A percentile compares a stretch with the other conserved stretches of the same genome.
Evolutionary conservation across 2,888 invertebrate genomes (phyloP).

Genomic region (Epsilonema sp.): DNA sequence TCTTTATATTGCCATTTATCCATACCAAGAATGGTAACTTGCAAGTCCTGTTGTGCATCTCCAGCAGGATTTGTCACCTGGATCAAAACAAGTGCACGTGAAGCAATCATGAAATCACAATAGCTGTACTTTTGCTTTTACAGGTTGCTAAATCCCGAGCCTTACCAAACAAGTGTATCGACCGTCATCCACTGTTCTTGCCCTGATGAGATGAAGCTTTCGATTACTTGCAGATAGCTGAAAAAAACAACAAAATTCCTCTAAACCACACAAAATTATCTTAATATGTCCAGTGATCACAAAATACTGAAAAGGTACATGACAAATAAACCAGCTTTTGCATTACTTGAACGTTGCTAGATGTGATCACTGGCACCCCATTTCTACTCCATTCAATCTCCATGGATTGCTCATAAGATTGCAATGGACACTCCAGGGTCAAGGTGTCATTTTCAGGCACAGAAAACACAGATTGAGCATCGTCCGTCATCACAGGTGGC

Average conservation of each 20-base stretch:
- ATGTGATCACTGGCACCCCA: conserved; percentile 14
- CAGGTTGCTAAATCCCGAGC: conserved; percentile 44
- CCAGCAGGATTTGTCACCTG: too few species aligned
- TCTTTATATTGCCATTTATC: too few species aligned
- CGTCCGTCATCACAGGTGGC: conserved; percentile 4
- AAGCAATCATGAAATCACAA: conserved; percentile 27
- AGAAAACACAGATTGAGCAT: too few species aligned
- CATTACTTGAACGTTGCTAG: conserved; percentile 11
- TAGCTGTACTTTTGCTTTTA: conserved; percentile 39
- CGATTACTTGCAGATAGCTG: conserved; percentile 17
- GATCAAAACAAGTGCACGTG: background rate
- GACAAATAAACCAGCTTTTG: too few species aligned
- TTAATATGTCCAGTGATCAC: too few species aligned
- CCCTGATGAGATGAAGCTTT: conserved; percentile 18
- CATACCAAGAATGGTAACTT: too few species aligned
- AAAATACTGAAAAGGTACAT: too few species aligned
- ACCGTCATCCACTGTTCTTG: conserved; percentile 37
- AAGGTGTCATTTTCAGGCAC: conserved; percentile 38
- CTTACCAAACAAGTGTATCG: conserved; percentile 41
- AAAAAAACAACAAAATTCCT: background rate
- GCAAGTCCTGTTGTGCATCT: too few species aligned
- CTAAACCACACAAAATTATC: too few species aligned
- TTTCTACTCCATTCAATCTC: conserved; percentile 18
- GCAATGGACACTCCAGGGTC: conserved; percentile 37
- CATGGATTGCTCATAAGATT: conserved; percentile 19